Evolutionary conservation across 2,797 vertebrate genomes (phyloP), one percentile per base, ranked within the genome.

Genomic region (Diceros bicornis): DNA sequence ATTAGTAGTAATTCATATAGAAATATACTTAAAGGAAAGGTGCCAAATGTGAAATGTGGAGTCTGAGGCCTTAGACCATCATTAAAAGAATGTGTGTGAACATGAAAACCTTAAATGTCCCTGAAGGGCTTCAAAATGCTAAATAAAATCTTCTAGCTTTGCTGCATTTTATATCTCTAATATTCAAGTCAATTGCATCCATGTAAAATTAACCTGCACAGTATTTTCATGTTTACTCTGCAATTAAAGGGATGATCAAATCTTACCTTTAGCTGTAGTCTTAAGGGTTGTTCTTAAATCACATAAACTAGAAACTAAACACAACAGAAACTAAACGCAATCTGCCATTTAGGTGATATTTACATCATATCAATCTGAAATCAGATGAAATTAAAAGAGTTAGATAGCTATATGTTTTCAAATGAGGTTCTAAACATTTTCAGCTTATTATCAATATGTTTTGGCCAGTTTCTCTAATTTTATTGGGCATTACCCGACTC

Each of bases 131-230:
- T 85, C 44, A 66, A 86, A 96, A 74, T 78, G 16, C n/a, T 47
- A 84, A 94, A 44, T 92, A 77, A 90, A 94, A 74, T 23, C 81
- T 77, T 82, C 12, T 44, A 59, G n/a, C n/a, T 66, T 91, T 44
- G 18, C n/a, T 91, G 27, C 5, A 94, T 88, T 96, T 95, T 89
- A 44, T 85, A 88, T 88, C 50, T 90, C n/a, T 90, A 81, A 72
- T 82, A 95, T 72, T 90, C 62, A 96, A 91, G 59, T 90, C 89
- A 91, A 85, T 66, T 86, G 50, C 18, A 79, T 41, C 32, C 4
- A 88, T 94, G 16, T 86, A 94, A 91, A 96, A 92, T 90, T 97
- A 92, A 84, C 29, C 34, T 85, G 9, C 37, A 88, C 27, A 74
- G n/a, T 94, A 96, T 81, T 95, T 95, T 95, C 25, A 86, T 83